Evolutionary conservation across 2,888 invertebrate species (phyloP).

Genomic region (Dilophus febrilis): DNA sequence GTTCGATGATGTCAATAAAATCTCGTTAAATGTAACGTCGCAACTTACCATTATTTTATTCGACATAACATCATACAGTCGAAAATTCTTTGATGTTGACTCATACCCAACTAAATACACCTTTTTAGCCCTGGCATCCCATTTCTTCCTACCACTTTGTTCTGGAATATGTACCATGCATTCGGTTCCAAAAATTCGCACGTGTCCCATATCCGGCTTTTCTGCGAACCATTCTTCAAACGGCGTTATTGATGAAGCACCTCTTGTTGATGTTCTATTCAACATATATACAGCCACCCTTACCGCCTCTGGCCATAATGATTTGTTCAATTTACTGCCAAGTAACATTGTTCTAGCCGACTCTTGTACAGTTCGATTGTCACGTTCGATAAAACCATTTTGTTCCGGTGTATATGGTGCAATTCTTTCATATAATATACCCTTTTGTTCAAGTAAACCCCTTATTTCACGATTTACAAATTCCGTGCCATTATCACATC

Average conservation of each 20-base stretch:
- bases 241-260: neutral
- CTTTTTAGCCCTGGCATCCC: neutral
- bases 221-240: neutral
- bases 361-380: slow-evolving; percentile 14
- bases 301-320: slow-evolving; percentile 16
- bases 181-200: neutral
- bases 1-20: no score
- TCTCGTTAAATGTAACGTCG: neutral
- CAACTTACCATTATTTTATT: neutral
- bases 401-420: slow-evolving; percentile 13
- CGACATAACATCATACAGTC: neutral
- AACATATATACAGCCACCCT: slow-evolving; percentile 13
- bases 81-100: neutral
- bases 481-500: slow-evolving; percentile 6
- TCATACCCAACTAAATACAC: neutral
- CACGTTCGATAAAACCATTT: slow-evolving; percentile 15
- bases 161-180: neutral
- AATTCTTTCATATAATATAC: neutral
- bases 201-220: neutral
- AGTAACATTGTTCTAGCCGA: slow-evolving; percentile 14
- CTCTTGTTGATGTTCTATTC: slow-evolving; percentile 9
- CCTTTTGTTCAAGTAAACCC: neutral
- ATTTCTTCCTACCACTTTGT: neutral
- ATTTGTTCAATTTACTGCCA: slow-evolving; percentile 10
- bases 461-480: slow-evolving; percentile 3